Evolutionary conservation across 2,113 vertebrate species (phyloP).

Genomic region (Prietella phreatophila): DNA sequence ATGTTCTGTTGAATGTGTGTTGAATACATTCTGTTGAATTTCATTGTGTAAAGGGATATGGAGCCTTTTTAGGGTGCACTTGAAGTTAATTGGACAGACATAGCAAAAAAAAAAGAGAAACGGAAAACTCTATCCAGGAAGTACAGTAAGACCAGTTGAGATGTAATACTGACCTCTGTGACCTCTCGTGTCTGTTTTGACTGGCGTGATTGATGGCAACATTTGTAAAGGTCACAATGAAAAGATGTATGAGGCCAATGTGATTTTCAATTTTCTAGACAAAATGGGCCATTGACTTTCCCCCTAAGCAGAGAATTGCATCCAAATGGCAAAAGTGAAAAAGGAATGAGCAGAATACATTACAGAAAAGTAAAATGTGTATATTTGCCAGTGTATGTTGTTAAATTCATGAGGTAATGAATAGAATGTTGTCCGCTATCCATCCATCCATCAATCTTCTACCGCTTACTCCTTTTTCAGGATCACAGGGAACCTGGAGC

Average conservation of each 20-base stretch:
- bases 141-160: neutral
- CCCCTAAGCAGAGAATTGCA: slow-evolving; percentile 19
- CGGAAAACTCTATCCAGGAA: neutral
- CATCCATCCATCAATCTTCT: no score
- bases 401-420: slow-evolving; percentile 3
- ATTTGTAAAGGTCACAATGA: neutral
- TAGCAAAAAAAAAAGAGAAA: neutral
- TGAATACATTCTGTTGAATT: no score
- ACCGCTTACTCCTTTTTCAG: no score
- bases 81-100: neutral
- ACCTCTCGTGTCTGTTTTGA: neutral
- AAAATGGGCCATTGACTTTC: slow-evolving; percentile 38
- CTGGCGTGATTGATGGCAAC: slow-evolving; percentile 17
- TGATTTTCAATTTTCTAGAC: slow-evolving; percentile 24
- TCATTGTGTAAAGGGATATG: neutral
- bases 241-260: slow-evolving; percentile 34
- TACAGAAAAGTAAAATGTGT: slow-evolving; percentile 1
- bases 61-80: neutral
- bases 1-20: no score
- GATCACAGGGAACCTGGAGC: no score
- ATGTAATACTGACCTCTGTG: neutral
- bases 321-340: slow-evolving; percentile 2
- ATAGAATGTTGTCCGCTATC: no score
- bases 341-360: neutral
- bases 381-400: slow-evolving; percentile 1